Base-by-base conservation (phyloP, 2,113 vertebrate species). In the Clarias gariepinus region DNA sequence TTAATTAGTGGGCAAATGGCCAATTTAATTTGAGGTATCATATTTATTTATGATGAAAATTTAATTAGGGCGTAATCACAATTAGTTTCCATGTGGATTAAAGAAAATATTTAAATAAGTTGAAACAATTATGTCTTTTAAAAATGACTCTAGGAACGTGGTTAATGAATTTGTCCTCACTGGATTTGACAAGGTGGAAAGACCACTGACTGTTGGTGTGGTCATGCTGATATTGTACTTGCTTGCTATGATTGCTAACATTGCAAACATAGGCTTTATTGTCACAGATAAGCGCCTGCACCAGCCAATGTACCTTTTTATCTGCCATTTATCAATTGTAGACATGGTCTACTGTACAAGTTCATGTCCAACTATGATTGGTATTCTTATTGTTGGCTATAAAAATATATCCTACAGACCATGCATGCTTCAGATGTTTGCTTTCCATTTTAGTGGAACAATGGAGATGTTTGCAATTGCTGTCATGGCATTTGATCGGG, bases 361-460 rank as follows among this genome's bases (percentile, higher is more conserved):
- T 87, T 3, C 58, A 66, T 78, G 81, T 83, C 87, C 88, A 68
- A 90, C 87, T 60, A 90, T 91, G 85, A 90, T 91, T 8, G 16
- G 77, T 19, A 47, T 87, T 57, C 83, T 91, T 23, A 1, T 92
- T 79, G 60, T 55, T 25, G 88, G 90, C 13, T 69, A 66, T 81
- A 89, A 90, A 10, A 88, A 77, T 3, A 84, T 95, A 52, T 53
- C 92, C 3, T 94, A 93, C 84, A 87, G 82, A 2, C 74, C 91
- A 41, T 95, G 94, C 73, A 76, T 94, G 57, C 9, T 88, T 0
- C 93, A 92, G 57, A 53, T 93, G 28, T 95, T 93, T 88, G 93
- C 94, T 90, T 91, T 91, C 81, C 93, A 90, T 85, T 73, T 89
- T 10, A 90, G 82, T n/a, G 58, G 88, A 30, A 84, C 71, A 1